Evolutionary conservation across 2,888 invertebrate species (phyloP), one percentile per base, ranked within the genome.

Genomic region (Maniola hyperantus): DNA sequence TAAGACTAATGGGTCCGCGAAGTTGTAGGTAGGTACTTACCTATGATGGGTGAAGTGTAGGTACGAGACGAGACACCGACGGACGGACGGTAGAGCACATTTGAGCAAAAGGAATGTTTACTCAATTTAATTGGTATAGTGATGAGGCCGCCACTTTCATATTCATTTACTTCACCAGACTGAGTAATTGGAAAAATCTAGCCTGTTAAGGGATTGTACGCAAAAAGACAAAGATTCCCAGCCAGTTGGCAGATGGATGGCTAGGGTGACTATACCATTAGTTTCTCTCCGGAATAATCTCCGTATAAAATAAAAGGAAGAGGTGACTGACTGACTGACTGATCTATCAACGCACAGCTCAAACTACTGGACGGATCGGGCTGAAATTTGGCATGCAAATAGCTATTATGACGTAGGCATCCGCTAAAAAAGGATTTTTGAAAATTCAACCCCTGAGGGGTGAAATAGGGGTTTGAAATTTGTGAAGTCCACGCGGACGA

Each of bases 171-270:
- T 80, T 80, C 77, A 75, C 74, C 78, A 76, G 78, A 77, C 81
- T 78, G 76, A 75, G 80, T 88, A 88, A 88, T 89, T 89, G 88
- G 82, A 88, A 89, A 81, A 84, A 68, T 70, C 84, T 87, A 70
- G 62, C 67, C 71, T 65, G 69, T 71, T 72, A 73, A 71, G 69
- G 70, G 70, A 68, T 64, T 65, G 71, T 18, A 46, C 61, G 64
- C 65, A 70, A 73, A 73, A 73, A 67, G 68, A 70, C 65, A 69
- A 71, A 68, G 64, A 71, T 68, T 69, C 65, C 66, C 67, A 62
- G 66, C 68, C 70, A 64, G 66, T 69, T 69, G 68, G 70, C 69
- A 66, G 72, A 68, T 63, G 66, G 66, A 68, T 57, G 66, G 50
- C 34, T 44, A 57, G 65, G 15, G 42, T 13, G 13, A 6, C 53